Evolutionary conservation across 2,888 invertebrate species (phyloP).

Genomic region (Nomada fucata): DNA sequence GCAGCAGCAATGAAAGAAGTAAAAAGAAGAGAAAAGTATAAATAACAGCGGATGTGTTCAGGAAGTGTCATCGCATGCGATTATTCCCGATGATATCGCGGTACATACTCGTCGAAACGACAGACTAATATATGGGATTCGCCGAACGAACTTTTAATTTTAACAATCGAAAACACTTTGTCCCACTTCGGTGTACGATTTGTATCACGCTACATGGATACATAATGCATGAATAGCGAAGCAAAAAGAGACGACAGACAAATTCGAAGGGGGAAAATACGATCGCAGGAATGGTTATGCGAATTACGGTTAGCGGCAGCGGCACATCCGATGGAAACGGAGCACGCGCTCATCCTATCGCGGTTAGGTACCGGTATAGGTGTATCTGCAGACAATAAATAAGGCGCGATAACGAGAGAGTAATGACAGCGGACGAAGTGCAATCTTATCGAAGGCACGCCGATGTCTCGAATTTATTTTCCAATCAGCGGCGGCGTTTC

Average conservation of each 20-base stretch:
- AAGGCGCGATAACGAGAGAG: conserved; percentile 66
- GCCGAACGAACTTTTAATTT: no score
- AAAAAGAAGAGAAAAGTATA: no score
- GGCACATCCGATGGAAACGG: conserved; percentile 12
- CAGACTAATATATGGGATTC: no score
- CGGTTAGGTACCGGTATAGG: conserved; percentile 28
- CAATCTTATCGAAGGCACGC: conserved; percentile 73
- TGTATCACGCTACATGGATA: neutral
- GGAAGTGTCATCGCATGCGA: neutral
- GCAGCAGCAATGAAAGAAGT: neutral
- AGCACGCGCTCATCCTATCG: conserved; percentile 44
- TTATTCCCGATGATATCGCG: no score
- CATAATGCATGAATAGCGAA: no score
- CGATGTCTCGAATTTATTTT: conserved; percentile 75
- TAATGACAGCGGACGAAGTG: conserved; percentile 49
- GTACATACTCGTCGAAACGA: no score
- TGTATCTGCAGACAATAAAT: conserved; percentile 70
- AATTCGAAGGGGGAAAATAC: neutral
- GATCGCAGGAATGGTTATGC: neutral
- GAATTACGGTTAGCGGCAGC: conserved; percentile 25
- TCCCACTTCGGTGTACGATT: neutral
- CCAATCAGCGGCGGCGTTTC: conserved; percentile 64
- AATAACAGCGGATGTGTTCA: conserved; percentile 6
- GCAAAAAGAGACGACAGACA: neutral
- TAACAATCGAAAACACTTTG: no score